Base-by-base conservation (phyloP, 2,113 vertebrate species). In the Pomatorhinus ruficollis region DNA sequence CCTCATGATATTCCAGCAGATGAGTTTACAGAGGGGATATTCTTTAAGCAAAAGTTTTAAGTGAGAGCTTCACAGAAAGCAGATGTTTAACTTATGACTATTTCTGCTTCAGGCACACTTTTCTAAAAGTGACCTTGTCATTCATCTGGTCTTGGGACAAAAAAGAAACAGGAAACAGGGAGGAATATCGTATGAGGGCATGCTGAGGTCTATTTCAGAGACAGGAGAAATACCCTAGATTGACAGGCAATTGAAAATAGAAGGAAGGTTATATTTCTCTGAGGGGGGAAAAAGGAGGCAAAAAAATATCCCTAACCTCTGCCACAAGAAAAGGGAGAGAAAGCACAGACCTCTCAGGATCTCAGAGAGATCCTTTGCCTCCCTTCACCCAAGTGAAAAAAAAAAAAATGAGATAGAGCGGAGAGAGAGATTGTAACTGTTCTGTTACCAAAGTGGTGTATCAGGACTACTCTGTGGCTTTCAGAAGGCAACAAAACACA, bases 401-500 rank as follows among this genome's bases (percentile, higher is more conserved):
- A 33, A 59, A 57, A 37, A 37, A 40, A 21, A 40, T 10, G 35
- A 89, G 81, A 64, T 37, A 84, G 35, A 50, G 28, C 25, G 44
- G 42, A 72, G n/a, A 75, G 19, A 92, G 31, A 39, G 65, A 37
- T 30, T 33, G 37, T 74, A 54, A 53, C 39, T 53, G 11, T 47
- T 75, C 56, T 88, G 52, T 66, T 78, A 59, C 13, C 81, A 78
- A 47, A 91, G 20, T 49, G 37, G 23, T 64, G 6, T 74, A 39
- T 60, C 23, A 33, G 33, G 37, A 83, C 85, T 88, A 83, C 24
- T 39, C 64, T 74, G 28, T 69, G 64, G 45, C 53, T 88, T 83
- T 74, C 64, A 89, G 64, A 96, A 68, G 28, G n/a, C 57, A 93
- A 69, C n/a, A 87, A 82, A 87, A 95, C 33, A 92, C 53, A 89